phyloP scores from a whole-genome alignment of 2,888 invertebrate species.

The Phasia obesa region DNA sequence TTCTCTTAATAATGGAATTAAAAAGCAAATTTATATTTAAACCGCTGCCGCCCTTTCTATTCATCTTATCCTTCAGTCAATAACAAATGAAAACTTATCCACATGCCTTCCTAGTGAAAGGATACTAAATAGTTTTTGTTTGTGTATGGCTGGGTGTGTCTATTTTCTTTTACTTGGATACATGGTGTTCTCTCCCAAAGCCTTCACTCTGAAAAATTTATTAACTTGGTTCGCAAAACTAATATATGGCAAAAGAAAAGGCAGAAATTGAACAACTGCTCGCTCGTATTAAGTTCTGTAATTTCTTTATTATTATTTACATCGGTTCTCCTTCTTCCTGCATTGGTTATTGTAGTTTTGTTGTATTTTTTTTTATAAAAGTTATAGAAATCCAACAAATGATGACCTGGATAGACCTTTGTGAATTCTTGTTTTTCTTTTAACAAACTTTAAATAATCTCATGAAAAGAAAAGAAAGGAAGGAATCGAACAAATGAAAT shows the following conservation, averaged over 20 bases:
- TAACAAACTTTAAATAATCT: constrained; percentile 4
- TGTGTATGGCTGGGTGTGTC: not conserved
- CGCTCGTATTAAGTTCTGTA: no score
- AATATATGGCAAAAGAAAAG: constrained; percentile 34
- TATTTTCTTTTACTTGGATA: not conserved
- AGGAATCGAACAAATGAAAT: constrained; percentile 60
- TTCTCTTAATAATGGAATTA: constrained; percentile 48
- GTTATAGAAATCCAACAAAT: no score
- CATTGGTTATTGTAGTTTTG: no score
- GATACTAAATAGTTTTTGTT: constrained; percentile 20
- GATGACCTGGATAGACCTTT: constrained; percentile 33
- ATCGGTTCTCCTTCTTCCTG: no score
- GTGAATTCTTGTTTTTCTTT: constrained; percentile 7
- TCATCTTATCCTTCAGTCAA: constrained; percentile 5
- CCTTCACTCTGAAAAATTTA: constrained; percentile 42
- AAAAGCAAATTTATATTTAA: not conserved
- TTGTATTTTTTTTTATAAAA: no score
- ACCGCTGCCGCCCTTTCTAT: not conserved
- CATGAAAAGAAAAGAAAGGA: no score
- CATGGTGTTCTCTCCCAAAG: no score
- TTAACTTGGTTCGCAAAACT: constrained; percentile 58
- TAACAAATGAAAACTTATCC: constrained; percentile 21
- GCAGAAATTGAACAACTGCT: constrained; percentile 13
- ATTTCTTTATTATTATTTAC: no score
- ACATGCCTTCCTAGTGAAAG: constrained; percentile 5